Percentiles rank a stretch among this genome's conserved stretches.
Evolutionary conservation across 2,797 vertebrate species (phyloP).

Genomic region (Myotis vivesi): DNA sequence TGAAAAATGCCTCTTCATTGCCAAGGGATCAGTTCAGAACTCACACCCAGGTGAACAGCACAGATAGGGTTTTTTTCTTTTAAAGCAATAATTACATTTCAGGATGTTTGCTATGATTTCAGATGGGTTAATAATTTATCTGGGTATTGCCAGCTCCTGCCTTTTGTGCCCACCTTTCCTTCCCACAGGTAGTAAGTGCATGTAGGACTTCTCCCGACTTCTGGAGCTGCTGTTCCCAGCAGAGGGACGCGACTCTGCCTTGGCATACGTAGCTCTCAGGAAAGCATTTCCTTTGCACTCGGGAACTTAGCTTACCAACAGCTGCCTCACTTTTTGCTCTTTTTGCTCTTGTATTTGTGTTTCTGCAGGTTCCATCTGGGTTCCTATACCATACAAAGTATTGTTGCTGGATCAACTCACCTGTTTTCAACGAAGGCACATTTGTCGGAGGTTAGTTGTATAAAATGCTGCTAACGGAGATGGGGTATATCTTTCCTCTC

Average conservation of each 20-base stretch:
- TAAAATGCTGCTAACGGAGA: not conserved
- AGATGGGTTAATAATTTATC: slow-evolving; percentile 4
- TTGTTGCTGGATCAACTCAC: slow-evolving; percentile 89
- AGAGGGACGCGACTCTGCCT: not conserved
- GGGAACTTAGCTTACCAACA: not conserved
- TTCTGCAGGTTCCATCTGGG: slow-evolving; percentile 91
- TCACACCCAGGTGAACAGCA: not conserved
- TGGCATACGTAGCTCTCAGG: not conserved
- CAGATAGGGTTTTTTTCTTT: not conserved
- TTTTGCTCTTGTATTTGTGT: slow-evolving; percentile 48
- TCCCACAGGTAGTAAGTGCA: not conserved
- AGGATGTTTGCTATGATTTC: not conserved
- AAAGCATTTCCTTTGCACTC: not conserved
- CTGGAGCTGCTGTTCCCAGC: not conserved
- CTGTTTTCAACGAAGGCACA: slow-evolving; percentile 92
- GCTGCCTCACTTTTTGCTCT: not conserved
- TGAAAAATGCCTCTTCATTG: not conserved
- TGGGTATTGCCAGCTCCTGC: not conserved
- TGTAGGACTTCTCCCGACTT: not conserved
- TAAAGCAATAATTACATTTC: not conserved
- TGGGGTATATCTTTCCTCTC: not conserved
- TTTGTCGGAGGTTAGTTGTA: slow-evolving; percentile 89
- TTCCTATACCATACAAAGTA: slow-evolving; percentile 91
- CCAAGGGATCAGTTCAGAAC: not conserved
- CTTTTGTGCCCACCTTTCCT: not conserved